Conservation (phyloP, 2,113 vertebrate genomes). For the Malaclemys terrapin region DNA sequence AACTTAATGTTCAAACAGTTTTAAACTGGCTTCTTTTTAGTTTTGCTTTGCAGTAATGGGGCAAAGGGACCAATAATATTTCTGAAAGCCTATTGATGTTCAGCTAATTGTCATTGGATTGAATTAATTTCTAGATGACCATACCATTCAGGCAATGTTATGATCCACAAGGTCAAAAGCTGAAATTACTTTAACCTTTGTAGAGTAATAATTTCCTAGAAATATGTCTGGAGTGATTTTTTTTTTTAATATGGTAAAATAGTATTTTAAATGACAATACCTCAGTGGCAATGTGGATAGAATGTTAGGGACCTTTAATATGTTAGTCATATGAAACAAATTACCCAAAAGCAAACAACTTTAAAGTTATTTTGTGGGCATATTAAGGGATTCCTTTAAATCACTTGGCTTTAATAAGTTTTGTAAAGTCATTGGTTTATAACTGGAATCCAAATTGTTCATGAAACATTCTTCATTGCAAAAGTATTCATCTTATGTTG, state of each 20-base stretch:
- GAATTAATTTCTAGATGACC: constrained; percentile 63
- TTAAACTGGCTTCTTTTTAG: no score
- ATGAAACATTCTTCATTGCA: not conserved
- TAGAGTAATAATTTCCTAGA: not conserved
- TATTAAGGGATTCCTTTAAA: not conserved
- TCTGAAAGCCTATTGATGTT: not conserved
- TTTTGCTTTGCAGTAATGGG: not conserved
- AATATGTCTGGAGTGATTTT: not conserved
- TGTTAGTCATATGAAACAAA: no score
- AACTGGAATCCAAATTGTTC: not conserved
- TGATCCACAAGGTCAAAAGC: not conserved
- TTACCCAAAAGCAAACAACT: no score
- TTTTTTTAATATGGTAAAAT: not conserved
- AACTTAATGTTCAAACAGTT: no score
- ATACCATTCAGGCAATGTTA: constrained; percentile 52
- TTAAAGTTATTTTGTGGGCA: not conserved
- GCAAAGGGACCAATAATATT: not conserved
- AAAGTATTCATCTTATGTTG: not conserved
- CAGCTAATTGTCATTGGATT: constrained; percentile 14
- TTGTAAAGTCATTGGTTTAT: not conserved
- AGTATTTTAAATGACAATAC: not conserved
- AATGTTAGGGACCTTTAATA: not conserved
- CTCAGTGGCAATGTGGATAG: no score
- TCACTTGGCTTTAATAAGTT: not conserved
- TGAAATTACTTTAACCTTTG: not conserved